Evolutionary conservation across 2,113 vertebrate genomes (phyloP).

Genomic region (Apeltes quadracus): DNA sequence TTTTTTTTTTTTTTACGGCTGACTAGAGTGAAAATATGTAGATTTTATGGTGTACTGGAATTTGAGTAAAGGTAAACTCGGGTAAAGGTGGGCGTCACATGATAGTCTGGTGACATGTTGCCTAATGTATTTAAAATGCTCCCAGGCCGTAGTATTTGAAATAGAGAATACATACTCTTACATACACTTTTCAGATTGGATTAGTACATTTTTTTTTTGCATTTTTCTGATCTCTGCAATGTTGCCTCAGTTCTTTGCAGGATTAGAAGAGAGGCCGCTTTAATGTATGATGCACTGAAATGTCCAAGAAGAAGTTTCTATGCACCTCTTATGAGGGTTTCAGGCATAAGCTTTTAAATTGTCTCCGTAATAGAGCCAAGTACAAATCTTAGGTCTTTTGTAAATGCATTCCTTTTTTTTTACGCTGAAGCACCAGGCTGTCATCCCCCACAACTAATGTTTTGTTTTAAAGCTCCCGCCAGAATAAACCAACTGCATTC

Average conservation of each 20-base stretch:
- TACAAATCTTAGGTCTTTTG: too few relatives aligned
- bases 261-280: conserved; percentile 22
- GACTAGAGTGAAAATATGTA: background rate
- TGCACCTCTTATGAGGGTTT: background rate
- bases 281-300: background rate
- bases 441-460: background rate
- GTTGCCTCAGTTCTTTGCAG: background rate
- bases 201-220: background rate
- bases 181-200: background rate
- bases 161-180: background rate
- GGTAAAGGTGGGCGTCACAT: too few relatives aligned
- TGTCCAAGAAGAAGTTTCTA: background rate
- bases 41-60: background rate
- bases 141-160: background rate
- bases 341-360: background rate
- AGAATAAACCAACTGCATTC: conserved; percentile 32
- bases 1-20: background rate
- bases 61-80: background rate
- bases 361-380: background rate
- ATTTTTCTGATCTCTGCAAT: background rate
- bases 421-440: background rate
- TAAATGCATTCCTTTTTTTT: background rate
- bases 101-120: background rate
- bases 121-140: background rate
- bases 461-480: background rate